Conservation (phyloP, 2,797 vertebrate species). For the Pantherophis vulpinus region DNA sequence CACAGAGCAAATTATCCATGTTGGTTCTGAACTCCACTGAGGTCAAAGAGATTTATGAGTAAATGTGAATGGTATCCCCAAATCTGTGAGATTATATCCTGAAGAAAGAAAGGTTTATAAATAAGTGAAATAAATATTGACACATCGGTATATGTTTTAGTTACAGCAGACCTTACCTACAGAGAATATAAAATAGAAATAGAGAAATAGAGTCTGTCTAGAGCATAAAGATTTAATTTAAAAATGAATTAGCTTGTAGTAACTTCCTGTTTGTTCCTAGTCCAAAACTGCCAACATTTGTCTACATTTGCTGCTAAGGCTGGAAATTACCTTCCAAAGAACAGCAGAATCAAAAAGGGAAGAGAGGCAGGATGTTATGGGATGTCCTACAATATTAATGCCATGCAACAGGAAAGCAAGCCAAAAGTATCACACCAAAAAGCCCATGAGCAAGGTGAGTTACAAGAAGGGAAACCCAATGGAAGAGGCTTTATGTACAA, state of each 20-base stretch:
- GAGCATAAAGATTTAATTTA: conserved; percentile 11
- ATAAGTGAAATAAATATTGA: conserved; percentile 21
- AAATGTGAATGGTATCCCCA: neutral
- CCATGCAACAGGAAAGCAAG: neutral
- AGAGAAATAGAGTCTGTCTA: conserved; percentile 37
- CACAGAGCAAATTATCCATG: neutral
- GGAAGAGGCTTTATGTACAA: neutral
- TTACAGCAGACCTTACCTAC: conserved; percentile 30
- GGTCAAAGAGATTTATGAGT: neutral
- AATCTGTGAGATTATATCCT: neutral
- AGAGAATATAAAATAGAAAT: conserved; percentile 34
- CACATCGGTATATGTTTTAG: conserved; percentile 25
- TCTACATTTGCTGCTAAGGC: neutral
- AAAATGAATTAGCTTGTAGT: neutral
- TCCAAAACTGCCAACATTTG: neutral
- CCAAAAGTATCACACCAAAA: neutral
- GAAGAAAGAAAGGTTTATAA: neutral
- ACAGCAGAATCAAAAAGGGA: neutral
- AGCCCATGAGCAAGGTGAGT: neutral
- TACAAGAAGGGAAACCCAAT: conserved; percentile 6
- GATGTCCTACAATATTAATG: neutral
- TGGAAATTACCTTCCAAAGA: neutral
- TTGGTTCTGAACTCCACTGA: neutral
- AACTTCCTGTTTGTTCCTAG: neutral
- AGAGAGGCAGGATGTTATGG: neutral